Evolutionary conservation across 2,797 vertebrate species (phyloP).

Genomic region (Macrochelys suwanniensis): DNA sequence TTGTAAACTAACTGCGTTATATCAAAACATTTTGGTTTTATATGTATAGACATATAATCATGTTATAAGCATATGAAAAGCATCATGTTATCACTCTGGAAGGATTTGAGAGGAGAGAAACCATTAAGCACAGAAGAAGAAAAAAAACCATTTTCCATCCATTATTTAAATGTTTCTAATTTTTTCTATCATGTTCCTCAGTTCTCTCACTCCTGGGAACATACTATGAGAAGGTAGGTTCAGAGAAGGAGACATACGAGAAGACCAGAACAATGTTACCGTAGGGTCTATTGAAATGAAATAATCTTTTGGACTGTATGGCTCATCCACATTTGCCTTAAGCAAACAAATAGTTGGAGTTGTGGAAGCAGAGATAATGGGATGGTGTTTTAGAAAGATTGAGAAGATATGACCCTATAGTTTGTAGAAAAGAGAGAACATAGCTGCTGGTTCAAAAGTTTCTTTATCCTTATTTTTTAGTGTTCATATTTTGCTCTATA

Average conservation of each 20-base stretch:
- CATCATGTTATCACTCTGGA: not conserved
- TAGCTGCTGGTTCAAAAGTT: not conserved
- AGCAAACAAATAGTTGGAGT: not conserved
- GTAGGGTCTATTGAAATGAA: not conserved
- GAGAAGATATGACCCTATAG: not conserved
- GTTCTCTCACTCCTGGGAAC: not conserved
- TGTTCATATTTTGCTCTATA: not conserved
- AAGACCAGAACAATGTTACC: not conserved
- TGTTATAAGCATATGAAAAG: not conserved
- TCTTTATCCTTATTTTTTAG: not conserved
- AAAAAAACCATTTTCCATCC: too few species aligned
- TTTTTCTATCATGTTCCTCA: not conserved
- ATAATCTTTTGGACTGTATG: not conserved
- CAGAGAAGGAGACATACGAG: not conserved
- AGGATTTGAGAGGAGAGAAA: not conserved
- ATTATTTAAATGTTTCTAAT: too few species aligned
- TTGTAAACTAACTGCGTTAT: not conserved
- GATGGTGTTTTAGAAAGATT: not conserved
- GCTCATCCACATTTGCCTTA: not conserved
- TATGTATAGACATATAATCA: not conserved
- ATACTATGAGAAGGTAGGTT: not conserved
- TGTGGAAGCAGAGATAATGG: not conserved
- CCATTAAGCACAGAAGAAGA: too few species aligned
- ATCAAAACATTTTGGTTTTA: not conserved
- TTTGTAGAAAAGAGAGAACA: not conserved